phyloP scores from a whole-genome alignment of 2,797 vertebrate species.

The Balearica regulorum region DNA sequence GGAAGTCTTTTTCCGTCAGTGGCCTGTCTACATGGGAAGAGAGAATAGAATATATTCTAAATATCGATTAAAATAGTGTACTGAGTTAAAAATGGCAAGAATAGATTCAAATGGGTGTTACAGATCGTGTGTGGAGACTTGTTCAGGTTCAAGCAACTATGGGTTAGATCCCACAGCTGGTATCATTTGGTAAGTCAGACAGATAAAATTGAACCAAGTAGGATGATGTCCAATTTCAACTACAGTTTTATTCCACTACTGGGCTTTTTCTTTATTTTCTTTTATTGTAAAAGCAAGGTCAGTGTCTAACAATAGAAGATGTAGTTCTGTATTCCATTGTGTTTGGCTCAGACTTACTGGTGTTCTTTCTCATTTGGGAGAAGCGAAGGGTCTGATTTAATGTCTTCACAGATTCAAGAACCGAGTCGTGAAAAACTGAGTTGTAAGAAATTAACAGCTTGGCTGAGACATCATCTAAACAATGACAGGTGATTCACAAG shows the following conservation, averaged over 20 bases:
- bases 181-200: not conserved
- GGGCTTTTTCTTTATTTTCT: too few species aligned
- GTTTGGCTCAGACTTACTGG: not conserved
- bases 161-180: not conserved
- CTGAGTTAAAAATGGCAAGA: not conserved
- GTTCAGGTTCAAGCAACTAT: not conserved
- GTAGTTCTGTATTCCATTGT: not conserved
- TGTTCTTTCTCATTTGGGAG: not conserved
- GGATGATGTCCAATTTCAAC: not conserved
- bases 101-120: not conserved
- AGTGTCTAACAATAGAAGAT: not conserved
- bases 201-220: not conserved
- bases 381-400: not conserved
- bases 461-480: not conserved
- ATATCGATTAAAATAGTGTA: not conserved
- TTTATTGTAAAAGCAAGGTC: not conserved
- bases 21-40: not conserved
- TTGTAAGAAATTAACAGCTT: not conserved
- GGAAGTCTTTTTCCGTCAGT: not conserved
- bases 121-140: not conserved
- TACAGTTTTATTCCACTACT: not conserved
- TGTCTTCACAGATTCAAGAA: not conserved
- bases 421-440: not conserved
- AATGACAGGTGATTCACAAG: not conserved
- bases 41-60: not conserved